Conservation (phyloP, 2,113 vertebrate species). For the Panurus biarmicus region DNA sequence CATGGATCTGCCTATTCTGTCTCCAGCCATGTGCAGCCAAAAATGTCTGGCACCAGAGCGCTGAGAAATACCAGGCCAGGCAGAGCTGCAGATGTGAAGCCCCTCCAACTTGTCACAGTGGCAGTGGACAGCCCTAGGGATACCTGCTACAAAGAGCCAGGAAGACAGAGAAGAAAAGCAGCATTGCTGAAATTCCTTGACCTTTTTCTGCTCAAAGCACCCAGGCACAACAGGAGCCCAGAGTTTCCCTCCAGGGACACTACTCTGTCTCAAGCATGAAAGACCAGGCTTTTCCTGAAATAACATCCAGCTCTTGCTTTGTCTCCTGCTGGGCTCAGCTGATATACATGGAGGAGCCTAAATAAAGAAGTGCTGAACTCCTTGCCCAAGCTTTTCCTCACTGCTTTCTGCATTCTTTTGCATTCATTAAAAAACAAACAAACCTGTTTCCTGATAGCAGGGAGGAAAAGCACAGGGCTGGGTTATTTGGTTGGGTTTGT, state of each 20-base stretch:
- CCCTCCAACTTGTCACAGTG: not conserved
- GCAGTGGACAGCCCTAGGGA: not conserved
- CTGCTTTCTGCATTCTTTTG: conserved; percentile 27
- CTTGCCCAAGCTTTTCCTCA: conserved; percentile 38
- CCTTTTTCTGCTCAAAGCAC: not conserved
- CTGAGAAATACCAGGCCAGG: not conserved
- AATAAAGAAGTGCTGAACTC: conserved; percentile 41
- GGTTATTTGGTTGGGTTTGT: not conserved
- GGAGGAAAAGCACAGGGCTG: conserved; percentile 27
- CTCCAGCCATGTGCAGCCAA: not conserved
- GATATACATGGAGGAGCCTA: conserved; percentile 19
- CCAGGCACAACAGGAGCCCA: not conserved
- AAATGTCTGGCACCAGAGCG: rapidly evolving
- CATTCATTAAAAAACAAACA: conserved; percentile 57
- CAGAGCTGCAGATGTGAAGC: not conserved
- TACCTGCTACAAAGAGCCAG: not conserved
- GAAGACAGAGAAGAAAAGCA: not conserved
- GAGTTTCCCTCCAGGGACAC: not conserved
- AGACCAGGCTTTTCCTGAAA: conserved; percentile 43
- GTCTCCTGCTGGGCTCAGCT: conserved; percentile 19
- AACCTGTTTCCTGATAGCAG: conserved; percentile 43
- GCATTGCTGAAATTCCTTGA: conserved; percentile 34
- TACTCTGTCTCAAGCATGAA: conserved; percentile 8
- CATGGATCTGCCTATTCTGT: not conserved
- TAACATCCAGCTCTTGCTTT: conserved; percentile 33